Conservation (phyloP, 1,140 invertebrate species). For the Zaprionus nigranus region DNA sequence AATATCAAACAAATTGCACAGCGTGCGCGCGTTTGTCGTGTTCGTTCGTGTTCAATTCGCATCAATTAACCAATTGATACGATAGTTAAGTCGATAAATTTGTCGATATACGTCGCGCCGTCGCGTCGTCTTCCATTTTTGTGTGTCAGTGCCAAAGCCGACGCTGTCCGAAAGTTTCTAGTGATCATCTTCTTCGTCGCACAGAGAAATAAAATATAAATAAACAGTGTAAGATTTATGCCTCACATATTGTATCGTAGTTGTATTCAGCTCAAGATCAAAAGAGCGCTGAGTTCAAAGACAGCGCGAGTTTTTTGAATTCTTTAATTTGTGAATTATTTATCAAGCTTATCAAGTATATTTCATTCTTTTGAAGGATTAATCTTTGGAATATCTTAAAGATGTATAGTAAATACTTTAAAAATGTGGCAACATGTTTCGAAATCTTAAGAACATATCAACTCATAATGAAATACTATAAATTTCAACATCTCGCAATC, state of each 20-base stretch:
- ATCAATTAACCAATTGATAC: slow-evolving; percentile 38
- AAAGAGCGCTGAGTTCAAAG: slow-evolving; percentile 3
- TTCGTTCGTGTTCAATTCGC: slow-evolving; percentile 29
- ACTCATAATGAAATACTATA: no score
- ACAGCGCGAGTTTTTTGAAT: not conserved
- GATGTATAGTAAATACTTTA: not conserved
- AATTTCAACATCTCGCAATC: not conserved
- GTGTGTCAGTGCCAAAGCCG: slow-evolving; percentile 5
- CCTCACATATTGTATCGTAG: not conserved
- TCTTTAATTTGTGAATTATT: not conserved
- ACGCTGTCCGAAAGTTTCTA: not conserved
- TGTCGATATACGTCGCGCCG: not conserved
- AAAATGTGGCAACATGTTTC: no score
- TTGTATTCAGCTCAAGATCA: slow-evolving; percentile 5
- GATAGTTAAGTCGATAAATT: not conserved
- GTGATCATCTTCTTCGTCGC: not conserved
- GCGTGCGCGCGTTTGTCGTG: not conserved
- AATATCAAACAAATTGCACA: slow-evolving; percentile 4
- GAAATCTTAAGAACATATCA: no score
- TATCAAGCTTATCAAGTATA: not conserved
- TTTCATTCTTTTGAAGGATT: not conserved
- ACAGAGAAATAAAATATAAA: not conserved
- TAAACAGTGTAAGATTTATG: slow-evolving; percentile 12
- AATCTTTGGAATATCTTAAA: not conserved
- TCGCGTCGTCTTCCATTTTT: not conserved